Conservation (phyloP, 1,140 invertebrate species). For the Nautilus pompilius region DNA sequence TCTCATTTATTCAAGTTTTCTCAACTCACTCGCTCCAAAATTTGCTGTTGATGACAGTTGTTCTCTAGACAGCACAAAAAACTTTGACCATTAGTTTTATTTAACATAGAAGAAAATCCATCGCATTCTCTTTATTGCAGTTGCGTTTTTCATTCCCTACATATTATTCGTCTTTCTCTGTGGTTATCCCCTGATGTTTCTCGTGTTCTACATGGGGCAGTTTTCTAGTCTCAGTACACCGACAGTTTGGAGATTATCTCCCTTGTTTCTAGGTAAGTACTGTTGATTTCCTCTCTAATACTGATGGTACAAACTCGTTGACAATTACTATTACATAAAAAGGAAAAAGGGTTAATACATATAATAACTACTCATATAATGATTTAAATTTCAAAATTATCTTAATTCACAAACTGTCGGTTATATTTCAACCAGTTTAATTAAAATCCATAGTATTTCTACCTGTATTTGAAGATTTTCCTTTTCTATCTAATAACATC, state of each 20-base stretch:
- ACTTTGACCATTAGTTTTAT: too few species aligned
- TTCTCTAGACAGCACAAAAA: too few species aligned
- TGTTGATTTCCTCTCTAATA: neutral
- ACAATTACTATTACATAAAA: neutral
- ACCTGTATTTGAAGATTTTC: too few species aligned
- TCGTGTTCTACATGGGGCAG: constrained; percentile 73
- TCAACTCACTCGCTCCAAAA: too few species aligned
- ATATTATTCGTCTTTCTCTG: constrained; percentile 60
- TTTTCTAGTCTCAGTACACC: too few species aligned
- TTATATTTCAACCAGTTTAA: neutral
- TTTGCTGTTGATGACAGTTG: too few species aligned
- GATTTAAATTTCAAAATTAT: neutral
- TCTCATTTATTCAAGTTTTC: too few species aligned
- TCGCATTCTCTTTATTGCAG: constrained; percentile 30
- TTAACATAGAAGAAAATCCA: too few species aligned
- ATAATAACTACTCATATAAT: too few species aligned
- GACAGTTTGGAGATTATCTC: constrained; percentile 8
- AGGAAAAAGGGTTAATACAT: too few species aligned
- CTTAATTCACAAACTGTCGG: neutral
- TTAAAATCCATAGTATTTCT: too few species aligned
- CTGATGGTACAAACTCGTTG: neutral
- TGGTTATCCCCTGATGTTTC: constrained; percentile 68
- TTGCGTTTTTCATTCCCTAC: constrained; percentile 69
- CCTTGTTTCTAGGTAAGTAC: constrained; percentile 4
- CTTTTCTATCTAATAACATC: too few species aligned